phyloP scores from a whole-genome alignment of 2,797 vertebrate species.

The Lophotriccus pileatus region DNA sequence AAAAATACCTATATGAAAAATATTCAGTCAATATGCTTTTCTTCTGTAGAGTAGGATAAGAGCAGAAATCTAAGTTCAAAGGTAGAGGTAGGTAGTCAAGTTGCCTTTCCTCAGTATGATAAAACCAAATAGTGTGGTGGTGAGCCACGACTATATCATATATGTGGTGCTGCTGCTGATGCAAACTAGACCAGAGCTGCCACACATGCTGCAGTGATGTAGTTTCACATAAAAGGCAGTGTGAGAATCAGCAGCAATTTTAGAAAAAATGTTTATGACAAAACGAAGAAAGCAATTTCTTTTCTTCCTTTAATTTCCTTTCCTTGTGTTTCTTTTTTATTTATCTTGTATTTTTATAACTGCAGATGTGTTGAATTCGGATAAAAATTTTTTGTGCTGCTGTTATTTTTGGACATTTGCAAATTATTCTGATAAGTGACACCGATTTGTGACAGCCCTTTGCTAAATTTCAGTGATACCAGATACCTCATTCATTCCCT shows the following conservation, averaged over 20 bases:
- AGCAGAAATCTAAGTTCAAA: background rate
- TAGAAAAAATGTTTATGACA: background rate
- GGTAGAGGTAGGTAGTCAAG: background rate
- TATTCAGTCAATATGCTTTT: background rate
- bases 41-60: background rate
- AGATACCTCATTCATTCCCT: background rate
- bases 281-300: background rate
- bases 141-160: background rate
- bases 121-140: background rate
- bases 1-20: background rate
- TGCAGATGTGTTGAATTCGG: background rate
- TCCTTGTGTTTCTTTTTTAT: background rate
- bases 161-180: background rate
- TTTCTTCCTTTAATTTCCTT: background rate
- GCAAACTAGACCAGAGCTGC: background rate
- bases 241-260: background rate
- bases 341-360: background rate
- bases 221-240: background rate
- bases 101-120: background rate
- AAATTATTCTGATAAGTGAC: background rate
- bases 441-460: background rate
- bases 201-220: background rate
- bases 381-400: background rate
- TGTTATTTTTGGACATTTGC: background rate
- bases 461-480: background rate